phyloP scores from a whole-genome alignment of 2,113 vertebrate species.

The Platycercus adscitus region DNA sequence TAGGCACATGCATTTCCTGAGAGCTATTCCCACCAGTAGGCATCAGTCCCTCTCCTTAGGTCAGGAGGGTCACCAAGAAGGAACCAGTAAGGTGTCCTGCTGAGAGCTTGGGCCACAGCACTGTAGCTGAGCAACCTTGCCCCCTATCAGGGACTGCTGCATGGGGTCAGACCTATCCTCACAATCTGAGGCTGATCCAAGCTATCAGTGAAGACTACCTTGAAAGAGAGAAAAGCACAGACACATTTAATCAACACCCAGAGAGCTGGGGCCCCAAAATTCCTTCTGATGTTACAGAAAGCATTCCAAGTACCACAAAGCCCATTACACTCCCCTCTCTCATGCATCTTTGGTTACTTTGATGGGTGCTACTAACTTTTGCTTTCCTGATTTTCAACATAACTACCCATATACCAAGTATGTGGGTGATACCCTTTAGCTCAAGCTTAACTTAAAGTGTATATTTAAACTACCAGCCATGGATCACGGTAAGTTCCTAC shows the following conservation, averaged over 20 bases:
- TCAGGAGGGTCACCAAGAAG: not conserved
- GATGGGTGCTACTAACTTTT: not conserved
- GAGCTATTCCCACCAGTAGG: not conserved
- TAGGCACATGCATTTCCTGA: not conserved
- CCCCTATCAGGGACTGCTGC: not conserved
- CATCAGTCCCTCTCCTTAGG: not conserved
- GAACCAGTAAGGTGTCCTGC: not conserved
- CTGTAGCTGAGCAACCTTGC: not conserved
- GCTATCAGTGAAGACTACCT: not conserved
- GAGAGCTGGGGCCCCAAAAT: not conserved
- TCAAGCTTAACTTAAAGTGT: not conserved
- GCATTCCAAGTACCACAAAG: not conserved
- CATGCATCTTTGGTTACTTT: not conserved
- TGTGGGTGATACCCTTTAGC: not conserved
- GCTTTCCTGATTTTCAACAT: not conserved
- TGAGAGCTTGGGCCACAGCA: not conserved
- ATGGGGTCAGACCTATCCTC: not conserved
- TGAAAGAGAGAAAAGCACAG: not conserved
- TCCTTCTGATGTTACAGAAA: not conserved
- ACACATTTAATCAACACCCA: not conserved
- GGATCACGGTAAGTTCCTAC: not conserved
- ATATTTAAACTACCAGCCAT: not conserved
- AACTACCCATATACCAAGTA: not conserved
- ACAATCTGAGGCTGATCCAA: not conserved
- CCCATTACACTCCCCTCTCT: not conserved